Conservation (phyloP, 2,888 invertebrate genomes). For the Neoaliturus tenellus region DNA sequence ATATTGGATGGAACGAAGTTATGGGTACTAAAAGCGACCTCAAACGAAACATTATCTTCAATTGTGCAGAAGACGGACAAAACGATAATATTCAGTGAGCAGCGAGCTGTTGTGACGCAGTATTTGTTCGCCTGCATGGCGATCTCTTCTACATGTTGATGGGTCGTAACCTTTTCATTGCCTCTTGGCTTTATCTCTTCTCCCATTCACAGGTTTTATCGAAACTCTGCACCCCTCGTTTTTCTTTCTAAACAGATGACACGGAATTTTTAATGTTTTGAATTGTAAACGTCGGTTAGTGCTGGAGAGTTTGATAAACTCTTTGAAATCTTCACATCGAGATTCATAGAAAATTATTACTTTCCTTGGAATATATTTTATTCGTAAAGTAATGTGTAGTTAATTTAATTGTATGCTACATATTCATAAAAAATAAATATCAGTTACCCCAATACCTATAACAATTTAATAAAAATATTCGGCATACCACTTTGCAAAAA, state of each 20-base stretch:
- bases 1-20: not conserved
- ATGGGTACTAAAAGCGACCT: not conserved
- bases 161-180: slow-evolving; percentile 26
- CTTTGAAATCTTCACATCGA: no score
- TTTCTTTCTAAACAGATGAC: not conserved
- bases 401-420: no score
- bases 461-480: no score
- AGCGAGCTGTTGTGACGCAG: slow-evolving; percentile 7
- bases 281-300: not conserved
- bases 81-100: slow-evolving; percentile 7
- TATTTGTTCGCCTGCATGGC: slow-evolving; percentile 7
- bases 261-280: not conserved
- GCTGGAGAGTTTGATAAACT: no score
- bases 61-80: not conserved
- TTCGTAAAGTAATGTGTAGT: no score
- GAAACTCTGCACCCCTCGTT: not conserved
- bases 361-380: no score
- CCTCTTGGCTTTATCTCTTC: slow-evolving; percentile 33
- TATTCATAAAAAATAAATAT: no score
- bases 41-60: slow-evolving; percentile 3
- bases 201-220: slow-evolving; percentile 26
- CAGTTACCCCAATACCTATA: no score
- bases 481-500: no score
- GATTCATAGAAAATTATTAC: no score
- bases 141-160: not conserved